Base-by-base conservation (phyloP, 2,113 vertebrate species). In the Rhinolophus sinicus region DNA sequence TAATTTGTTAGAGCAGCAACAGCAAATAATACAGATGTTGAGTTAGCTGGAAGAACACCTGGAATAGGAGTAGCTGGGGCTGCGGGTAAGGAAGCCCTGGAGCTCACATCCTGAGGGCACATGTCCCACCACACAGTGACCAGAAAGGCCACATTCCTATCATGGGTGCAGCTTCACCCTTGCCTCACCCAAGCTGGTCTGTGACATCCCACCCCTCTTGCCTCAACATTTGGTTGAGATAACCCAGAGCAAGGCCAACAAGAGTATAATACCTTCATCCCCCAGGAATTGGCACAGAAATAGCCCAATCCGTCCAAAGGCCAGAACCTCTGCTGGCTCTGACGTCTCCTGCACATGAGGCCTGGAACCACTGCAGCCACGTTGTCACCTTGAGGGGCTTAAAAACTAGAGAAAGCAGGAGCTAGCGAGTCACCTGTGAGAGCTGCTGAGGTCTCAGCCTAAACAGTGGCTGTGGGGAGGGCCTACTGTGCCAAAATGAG, bases 21-120 rank as follows among this genome's bases (percentile, higher is more conserved):
- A 9, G 44, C 13, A 72, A 62, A 33, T 30, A 33, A 60, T 3
- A 8, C 15, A 4, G n/a, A 33, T 0, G 22, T 12, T 21, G 16
- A 0, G 38, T 4, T 14, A 5, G 16, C 58, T 7, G 10, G 26
- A 26, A 18, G 40, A 22, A 30, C 26, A 6, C 35, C 0, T 11
- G 64, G 47, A 19, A 15, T 1, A 26, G 47, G 47, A 33, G 40
- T 0, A 4, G 14, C 4, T 10, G 50, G 33, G 52, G 40, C 35
- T 40, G 13, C 14, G 5, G 30, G 12, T 6, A 22, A 86, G 38
- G 64, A 73, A 40, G 64, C 1, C 47, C 92, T 50, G 18, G 50
- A 0, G 8, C 35, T 67, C 2, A 76, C 30, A 11, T 22, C 35
- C 52, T 18, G 21, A 28, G 47, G 47, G 26, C n/a, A 47, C 13